Conservation (phyloP, 2,113 vertebrate species). For the Aythya baeri region DNA sequence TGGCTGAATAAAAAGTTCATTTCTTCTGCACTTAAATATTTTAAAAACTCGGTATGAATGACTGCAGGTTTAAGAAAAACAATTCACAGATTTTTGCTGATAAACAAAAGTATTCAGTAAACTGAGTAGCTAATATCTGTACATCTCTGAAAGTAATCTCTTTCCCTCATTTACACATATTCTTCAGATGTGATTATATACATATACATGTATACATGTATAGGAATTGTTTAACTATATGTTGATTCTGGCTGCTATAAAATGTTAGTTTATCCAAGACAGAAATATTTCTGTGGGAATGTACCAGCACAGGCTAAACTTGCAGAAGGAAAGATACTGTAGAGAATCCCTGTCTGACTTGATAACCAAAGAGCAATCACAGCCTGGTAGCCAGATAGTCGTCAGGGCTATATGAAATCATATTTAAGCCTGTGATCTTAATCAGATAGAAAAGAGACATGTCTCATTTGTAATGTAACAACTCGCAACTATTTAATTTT, state of each 20-base stretch:
- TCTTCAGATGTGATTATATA: not conserved
- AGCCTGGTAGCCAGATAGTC: not conserved
- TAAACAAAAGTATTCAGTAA: not conserved
- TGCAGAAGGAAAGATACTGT: not conserved
- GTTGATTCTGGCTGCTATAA: not conserved
- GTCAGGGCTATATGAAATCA: not conserved
- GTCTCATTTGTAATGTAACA: not conserved
- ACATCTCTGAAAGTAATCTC: not conserved
- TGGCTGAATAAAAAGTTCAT: not conserved
- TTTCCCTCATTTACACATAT: not conserved
- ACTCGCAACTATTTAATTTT: not conserved
- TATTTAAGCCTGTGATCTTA: not conserved
- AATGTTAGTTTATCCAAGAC: not conserved
- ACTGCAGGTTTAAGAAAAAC: not conserved
- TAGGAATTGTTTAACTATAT: not conserved
- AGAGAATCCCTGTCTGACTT: not conserved
- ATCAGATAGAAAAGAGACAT: not conserved
- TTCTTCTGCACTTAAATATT: not conserved
- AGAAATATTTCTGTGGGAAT: not conserved
- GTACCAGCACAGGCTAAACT: not conserved
- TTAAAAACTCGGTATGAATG: not conserved
- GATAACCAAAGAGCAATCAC: not conserved
- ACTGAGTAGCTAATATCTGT: not conserved
- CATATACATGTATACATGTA: too few relatives aligned
- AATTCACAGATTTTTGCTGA: not conserved